These are phyloP conservation scores for Thamnophis elegans DNA, from an alignment of 2,797 vertebrate species.

Conservation along the genomic window DNA sequence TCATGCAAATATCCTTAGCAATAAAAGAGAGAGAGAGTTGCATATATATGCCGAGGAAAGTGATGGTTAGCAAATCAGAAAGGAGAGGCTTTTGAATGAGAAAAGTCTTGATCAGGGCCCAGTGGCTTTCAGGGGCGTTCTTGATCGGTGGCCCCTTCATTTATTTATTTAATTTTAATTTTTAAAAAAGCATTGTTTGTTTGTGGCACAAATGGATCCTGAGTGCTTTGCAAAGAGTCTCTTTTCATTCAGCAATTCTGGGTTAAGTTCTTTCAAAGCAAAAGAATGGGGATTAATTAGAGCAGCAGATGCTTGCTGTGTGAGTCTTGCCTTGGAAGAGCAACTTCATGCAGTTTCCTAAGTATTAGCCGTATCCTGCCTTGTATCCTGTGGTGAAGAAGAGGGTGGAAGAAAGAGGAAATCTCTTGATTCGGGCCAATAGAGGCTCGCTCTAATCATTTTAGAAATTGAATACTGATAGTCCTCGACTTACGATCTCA, in stretches of 20 bases:
- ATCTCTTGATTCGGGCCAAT: background rate
- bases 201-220: background rate
- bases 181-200: background rate
- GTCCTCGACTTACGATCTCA: background rate
- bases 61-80: background rate
- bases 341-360: constrained; percentile 22
- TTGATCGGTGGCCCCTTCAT: background rate
- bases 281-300: constrained; percentile 38
- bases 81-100: background rate
- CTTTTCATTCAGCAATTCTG: background rate
- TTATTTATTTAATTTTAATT: too few relatives aligned
- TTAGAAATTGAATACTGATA: background rate
- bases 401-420: too few relatives aligned
- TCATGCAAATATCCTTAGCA: constrained; percentile 52
- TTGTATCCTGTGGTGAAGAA: background rate
- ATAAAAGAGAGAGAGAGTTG: constrained; percentile 43
- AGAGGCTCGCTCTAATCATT: background rate
- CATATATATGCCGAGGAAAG: constrained; percentile 27
- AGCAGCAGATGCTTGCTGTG: background rate
- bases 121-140: background rate
- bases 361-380: background rate
- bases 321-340: background rate
- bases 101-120: background rate
- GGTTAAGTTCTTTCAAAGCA: background rate
- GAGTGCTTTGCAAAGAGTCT: accelerated